Evolutionary conservation across 2,888 invertebrate species (phyloP), one percentile per base, ranked within the genome.

Genomic region (Meloe dianella): DNA sequence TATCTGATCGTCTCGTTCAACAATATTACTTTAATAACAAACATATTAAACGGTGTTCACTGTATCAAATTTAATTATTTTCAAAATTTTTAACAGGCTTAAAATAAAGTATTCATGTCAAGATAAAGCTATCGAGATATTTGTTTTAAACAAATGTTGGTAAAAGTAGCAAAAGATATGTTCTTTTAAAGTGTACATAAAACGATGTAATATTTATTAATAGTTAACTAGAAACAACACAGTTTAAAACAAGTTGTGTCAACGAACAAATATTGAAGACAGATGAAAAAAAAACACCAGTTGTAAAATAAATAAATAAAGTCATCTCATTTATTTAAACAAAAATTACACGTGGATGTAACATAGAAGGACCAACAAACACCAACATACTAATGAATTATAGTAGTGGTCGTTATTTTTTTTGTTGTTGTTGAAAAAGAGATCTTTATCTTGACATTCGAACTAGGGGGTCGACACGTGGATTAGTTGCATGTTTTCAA

Each of bases 131-230:
- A 51, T 51, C 51, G 22, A 2, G 4, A 51, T 10, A 10, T 51
- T 24, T 51, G 12, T 51, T 47, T 51, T 12, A 51, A 51, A 51
- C 51, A 51, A 24, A 51, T 9, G 51, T 51, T 24, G 22, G 12
- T 51, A 51, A 12, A 51, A 51, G 51, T 51, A 51, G 51, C 51
- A 51, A 51, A 22, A 22, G 22, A 51, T 22, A 51, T 24, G 12
- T 51, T 24, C 4, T 24, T 47, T 4, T 22, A 51, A 51, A 51
- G 10, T 51, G 51, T 51, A 51, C 22, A 51, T 24, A 51, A 51
- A 24, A 47, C 22, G 22, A 51, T 51, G 51, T 24, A 51, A 51
- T 51, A 51, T 51, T 51, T 51, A 51, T 51, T 51, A 51, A 51
- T 51, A 51, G 51, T 51, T 51, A 51, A n/a, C n/a, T n/a, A n/a